Evolutionary conservation across 53 echinoderm and acorn worm species (phyloP), one percentile per base, ranked within the genome.

Genomic region (Henricia sp.): DNA sequence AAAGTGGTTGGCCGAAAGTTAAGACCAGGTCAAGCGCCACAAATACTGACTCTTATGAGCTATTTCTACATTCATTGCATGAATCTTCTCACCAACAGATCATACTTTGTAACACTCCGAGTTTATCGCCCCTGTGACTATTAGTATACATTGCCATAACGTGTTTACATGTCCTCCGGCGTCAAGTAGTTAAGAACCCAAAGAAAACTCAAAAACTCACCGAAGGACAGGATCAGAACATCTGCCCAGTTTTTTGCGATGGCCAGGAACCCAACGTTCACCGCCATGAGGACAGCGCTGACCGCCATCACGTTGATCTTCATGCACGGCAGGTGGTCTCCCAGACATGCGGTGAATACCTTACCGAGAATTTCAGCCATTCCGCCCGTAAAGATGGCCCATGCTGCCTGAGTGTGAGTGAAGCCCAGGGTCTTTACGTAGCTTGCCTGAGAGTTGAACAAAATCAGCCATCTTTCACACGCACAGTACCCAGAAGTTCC

Each of bases 271-370:
- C 40, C 77, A 19, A 44, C 52, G 13, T 58, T 46, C 28, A 60
- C 37, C 1, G 77, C 77, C 12, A 58, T 43, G 19, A 77, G 25
- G 10, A 60, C 1, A 3, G 58, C 24, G 9, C 40, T 11, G 4
- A 30, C 17, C 30, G 60, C 43, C 27, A 77, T 5, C 41, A 19
- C 2, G n/a, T 43, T 29, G 17, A 42, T 34, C 43, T 28, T 26
- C 23, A 77, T 41, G 48, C 86, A 93, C 5, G 93, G 93, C 17
- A 93, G 87, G 37, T 93, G 93, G 76, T 93, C 93, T 13, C 89
- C 91, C 57, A 86, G 48, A 12, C 85, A 37, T 8, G 84, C 68
- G 3, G 85, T 63, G 25, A 80, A 20, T 1, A 83, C 59, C 75
- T 89, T 93, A 23, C 93, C 91, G 28, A 53, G 12, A 53, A 94